phyloP scores from a whole-genome alignment of 2,888 invertebrate genomes.

The Eupithecia subumbrata region DNA sequence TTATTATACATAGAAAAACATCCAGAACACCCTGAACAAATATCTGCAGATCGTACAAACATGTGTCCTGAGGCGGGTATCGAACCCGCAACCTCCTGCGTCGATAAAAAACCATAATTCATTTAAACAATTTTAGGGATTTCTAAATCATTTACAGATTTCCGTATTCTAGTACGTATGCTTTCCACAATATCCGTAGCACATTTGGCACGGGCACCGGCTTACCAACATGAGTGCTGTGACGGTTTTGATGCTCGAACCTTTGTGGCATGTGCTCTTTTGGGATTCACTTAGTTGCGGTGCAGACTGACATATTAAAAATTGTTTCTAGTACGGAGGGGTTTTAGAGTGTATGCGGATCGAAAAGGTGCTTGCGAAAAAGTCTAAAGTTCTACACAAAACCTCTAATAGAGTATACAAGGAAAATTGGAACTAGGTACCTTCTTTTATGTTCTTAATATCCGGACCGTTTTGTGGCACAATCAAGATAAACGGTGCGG shows the following conservation, averaged over 20 bases:
- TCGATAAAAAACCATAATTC: too few relatives aligned
- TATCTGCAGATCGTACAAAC: too few relatives aligned
- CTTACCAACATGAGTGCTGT: conserved; percentile 30
- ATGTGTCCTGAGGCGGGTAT: too few relatives aligned
- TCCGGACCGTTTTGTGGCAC: too few relatives aligned
- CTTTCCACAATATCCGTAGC: conserved; percentile 23
- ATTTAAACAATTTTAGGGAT: too few relatives aligned
- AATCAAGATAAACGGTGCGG: too few relatives aligned
- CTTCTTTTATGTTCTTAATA: too few relatives aligned
- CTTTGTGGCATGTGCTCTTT: conserved; percentile 36
- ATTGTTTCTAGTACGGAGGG: conserved; percentile 9
- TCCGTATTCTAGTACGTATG: conserved; percentile 21
- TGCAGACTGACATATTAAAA: conserved; percentile 27
- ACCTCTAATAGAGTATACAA: background rate
- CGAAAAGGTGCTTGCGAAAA: background rate
- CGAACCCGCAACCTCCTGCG: too few relatives aligned
- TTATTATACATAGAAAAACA: too few relatives aligned
- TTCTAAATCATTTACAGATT: background rate
- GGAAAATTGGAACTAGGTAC: too few relatives aligned
- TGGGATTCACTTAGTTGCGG: conserved; percentile 30
- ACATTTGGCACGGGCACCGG: conserved; percentile 37
- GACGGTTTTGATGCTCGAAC: conserved; percentile 34
- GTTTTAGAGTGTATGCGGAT: conserved; percentile 18
- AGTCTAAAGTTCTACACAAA: background rate
- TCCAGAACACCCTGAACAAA: too few relatives aligned